These are phyloP conservation scores for Andrena camellia DNA, from an alignment of 2,888 invertebrate species.

Conservation along the genomic window DNA sequence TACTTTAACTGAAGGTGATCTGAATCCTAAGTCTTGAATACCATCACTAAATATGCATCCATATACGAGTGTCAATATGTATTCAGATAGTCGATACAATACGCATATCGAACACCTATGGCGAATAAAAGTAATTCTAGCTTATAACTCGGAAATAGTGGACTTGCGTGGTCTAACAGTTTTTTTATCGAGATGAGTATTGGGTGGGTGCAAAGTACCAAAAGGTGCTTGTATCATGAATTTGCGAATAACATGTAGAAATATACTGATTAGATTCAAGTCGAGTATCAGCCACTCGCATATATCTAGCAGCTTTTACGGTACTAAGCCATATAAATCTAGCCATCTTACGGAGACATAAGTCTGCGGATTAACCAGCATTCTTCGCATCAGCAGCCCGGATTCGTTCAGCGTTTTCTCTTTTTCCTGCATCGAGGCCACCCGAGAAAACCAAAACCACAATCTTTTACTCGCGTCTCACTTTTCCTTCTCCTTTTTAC, in stretches of 20 bases:
- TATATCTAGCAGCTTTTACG: conserved; percentile 47
- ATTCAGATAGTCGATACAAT: too few relatives aligned
- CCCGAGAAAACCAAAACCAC: conserved; percentile 48
- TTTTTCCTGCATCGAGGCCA: conserved; percentile 49
- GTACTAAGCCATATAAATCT: conserved; percentile 84
- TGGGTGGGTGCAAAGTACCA: not conserved
- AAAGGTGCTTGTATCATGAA: too few relatives aligned
- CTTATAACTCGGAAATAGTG: not conserved
- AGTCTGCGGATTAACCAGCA: conserved; percentile 83
- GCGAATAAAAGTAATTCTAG: not conserved
- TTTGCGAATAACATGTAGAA: not conserved
- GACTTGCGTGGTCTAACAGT: not conserved
- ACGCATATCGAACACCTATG: too few relatives aligned
- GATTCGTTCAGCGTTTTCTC: conserved; percentile 60
- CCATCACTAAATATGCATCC: too few relatives aligned
- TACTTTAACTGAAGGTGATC: too few relatives aligned
- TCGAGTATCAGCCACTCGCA: not conserved
- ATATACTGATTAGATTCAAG: not conserved
- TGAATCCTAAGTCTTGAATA: too few relatives aligned
- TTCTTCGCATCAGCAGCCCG: conserved; percentile 71
- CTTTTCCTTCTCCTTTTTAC: conserved; percentile 16
- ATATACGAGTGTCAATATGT: too few relatives aligned
- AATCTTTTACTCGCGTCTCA: conserved; percentile 41
- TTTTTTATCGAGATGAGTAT: not conserved
- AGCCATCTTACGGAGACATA: conserved; percentile 83